phyloP scores from a whole-genome alignment of 2,797 vertebrate genomes.

The Pipistrellus nathusii region DNA sequence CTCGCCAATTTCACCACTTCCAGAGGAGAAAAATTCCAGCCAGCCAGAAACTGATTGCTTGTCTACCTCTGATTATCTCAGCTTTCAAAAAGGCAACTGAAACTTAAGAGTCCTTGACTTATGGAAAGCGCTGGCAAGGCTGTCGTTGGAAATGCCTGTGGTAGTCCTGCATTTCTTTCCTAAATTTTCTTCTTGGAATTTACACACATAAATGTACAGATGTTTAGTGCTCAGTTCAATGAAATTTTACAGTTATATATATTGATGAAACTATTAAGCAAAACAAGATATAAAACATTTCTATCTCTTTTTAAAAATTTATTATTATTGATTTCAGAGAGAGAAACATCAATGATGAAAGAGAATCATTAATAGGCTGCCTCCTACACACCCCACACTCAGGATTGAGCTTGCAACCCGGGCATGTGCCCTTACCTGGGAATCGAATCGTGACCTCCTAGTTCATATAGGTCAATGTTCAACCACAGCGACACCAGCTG shows the following conservation, averaged over 20 bases:
- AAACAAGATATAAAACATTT: not conserved
- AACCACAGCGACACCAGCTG: too few relatives aligned
- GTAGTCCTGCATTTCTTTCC: not conserved
- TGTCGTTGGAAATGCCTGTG: not conserved
- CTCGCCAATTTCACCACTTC: not conserved
- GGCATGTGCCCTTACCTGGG: too few relatives aligned
- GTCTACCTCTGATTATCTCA: not conserved
- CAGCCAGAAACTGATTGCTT: not conserved
- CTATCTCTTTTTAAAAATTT: too few relatives aligned
- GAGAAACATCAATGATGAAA: too few relatives aligned
- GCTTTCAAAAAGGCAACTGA: not conserved
- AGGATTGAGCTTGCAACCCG: too few relatives aligned
- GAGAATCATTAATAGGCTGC: too few relatives aligned
- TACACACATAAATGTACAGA: not conserved
- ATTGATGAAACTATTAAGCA: not conserved
- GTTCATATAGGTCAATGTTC: too few relatives aligned
- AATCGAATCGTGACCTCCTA: too few relatives aligned
- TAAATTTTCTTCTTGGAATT: not conserved
- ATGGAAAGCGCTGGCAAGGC: not conserved
- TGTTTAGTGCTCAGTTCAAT: conserved; percentile 1
- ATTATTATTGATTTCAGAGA: too few relatives aligned
- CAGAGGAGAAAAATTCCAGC: not conserved
- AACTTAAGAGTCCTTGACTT: not conserved
- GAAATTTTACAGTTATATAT: not conserved
- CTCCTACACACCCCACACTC: too few relatives aligned